These are phyloP conservation scores for Brachypalpus laphriformis DNA, from an alignment of 2,888 invertebrate species.

Conservation along the genomic window DNA sequence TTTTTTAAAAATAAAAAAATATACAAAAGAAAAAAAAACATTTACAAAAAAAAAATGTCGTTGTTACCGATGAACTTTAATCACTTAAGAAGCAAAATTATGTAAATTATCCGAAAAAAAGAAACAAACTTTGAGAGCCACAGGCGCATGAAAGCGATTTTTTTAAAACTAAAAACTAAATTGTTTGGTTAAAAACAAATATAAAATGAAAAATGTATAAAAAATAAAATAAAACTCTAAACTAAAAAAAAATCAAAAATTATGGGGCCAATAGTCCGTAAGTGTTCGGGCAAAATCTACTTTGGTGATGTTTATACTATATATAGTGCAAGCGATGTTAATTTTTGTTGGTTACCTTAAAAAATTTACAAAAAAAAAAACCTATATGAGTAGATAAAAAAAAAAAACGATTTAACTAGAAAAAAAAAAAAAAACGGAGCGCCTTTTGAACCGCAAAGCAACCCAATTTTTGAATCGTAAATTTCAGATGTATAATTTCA, in stretches of 20 bases:
- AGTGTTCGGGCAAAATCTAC: conserved; percentile 83
- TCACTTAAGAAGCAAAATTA: conserved; percentile 74
- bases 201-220: conserved; percentile 61
- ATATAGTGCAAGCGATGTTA: conserved; percentile 74
- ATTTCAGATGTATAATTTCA: conserved; percentile 83
- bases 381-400: conserved; percentile 73
- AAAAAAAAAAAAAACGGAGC: conserved; percentile 74
- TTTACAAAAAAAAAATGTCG: conserved; percentile 56
- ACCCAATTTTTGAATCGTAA: conserved; percentile 81
- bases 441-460: conserved; percentile 73
- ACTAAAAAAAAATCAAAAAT: conserved; percentile 67
- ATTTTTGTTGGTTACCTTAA: conserved; percentile 74
- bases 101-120: conserved; percentile 49
- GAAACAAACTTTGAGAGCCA: conserved; percentile 60
- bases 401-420: conserved; percentile 73
- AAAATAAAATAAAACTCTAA: conserved; percentile 57
- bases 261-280: conserved; percentile 83
- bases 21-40: conserved; percentile 58
- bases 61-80: conserved; percentile 70
- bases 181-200: conserved; percentile 64
- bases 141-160: conserved; percentile 68
- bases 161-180: conserved; percentile 47
- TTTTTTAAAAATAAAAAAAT: conserved; percentile 52
- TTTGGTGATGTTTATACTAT: conserved; percentile 80
- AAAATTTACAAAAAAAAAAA: conserved; percentile 53